Evolutionary conservation across 2,113 vertebrate species (phyloP), one percentile per base, ranked within the genome.

Genomic region (Lepus timidus): DNA sequence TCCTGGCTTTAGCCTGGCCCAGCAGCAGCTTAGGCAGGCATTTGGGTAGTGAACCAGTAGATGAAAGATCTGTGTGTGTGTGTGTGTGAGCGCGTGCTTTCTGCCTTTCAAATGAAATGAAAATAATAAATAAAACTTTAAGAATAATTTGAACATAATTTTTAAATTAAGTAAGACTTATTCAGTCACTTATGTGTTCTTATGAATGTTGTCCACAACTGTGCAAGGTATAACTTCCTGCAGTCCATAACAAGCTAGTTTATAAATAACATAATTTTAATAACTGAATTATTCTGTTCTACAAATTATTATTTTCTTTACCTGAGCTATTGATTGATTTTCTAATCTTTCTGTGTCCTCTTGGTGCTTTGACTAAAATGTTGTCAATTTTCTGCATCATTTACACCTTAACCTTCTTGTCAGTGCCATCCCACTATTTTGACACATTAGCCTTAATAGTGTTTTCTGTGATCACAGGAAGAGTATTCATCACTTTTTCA

Each of bases 361-460:
- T 85, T 62, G 31, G n/a, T 89, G 23, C 74, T 89, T 75, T 91
- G 67, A 74, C 44, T 84, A 91, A 93, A n/a, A 80, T 11, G 19
- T 11, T 25, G 68, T 80, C 22, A 75, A 86, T 86, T 91, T 94
- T 85, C 52, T 86, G 51, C 52, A 39, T 95, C 90, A 95, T 76
- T 93, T 91, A 71, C 16, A 49, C 80, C 74, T 86, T 91, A 95
- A 95, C 92, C 23, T 85, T 13, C 31, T n/a, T 84, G 61, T 71
- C 86, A 95, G 71, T 14, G 36, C 67, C 84, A 84, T 61, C 44
- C 49, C n/a, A 80, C 52, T 65, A n/a, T 90, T 96, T 71, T 91
- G 87, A 93, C 87, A 93, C 12, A 76, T 75, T 88, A 84, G 33
- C 49, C 81, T 95, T 91, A 96, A 65, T 93, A 93, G 91, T 79